These are phyloP conservation scores for Prenolepis imparis DNA, from an alignment of 2,888 invertebrate species.

Conservation along the genomic window DNA sequence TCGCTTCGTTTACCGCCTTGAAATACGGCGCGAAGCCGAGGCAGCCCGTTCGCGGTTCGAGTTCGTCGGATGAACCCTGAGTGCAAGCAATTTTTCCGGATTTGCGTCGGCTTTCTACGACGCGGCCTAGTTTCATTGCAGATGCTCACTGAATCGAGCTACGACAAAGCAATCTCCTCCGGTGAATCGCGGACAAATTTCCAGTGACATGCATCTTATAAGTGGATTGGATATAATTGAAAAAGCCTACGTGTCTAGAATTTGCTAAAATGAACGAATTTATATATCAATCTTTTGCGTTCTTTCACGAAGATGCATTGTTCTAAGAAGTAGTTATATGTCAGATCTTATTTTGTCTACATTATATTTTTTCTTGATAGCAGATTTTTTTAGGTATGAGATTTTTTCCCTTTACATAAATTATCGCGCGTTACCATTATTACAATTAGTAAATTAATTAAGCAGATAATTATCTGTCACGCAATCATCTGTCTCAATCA, in stretches of 20 bases:
- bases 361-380: not conserved
- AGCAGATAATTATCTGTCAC: not conserved
- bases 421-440: not conserved
- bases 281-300: slow-evolving; percentile 11
- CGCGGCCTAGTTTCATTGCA: slow-evolving; percentile 34
- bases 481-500: slow-evolving; percentile 18
- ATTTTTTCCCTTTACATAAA: not conserved
- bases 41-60: not conserved
- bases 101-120: slow-evolving; percentile 40
- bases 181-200: slow-evolving; percentile 4
- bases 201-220: not conserved
- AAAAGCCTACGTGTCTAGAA: slow-evolving; percentile 23
- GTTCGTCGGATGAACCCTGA: slow-evolving; percentile 7
- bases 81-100: slow-evolving; percentile 44
- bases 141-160: slow-evolving; percentile 12
- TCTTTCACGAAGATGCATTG: not conserved
- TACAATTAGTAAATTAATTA: not conserved
- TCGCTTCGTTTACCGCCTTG: slow-evolving; percentile 40
- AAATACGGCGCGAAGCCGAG: slow-evolving; percentile 31
- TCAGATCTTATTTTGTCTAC: not conserved
- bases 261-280: not conserved
- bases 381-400: not conserved
- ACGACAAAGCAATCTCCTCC: slow-evolving; percentile 36
- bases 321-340: not conserved
- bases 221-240: slow-evolving; percentile 36